These are phyloP conservation scores for Peromyscus aztecus DNA, from an alignment of 2,797 vertebrate species.

Conservation along the genomic window DNA sequence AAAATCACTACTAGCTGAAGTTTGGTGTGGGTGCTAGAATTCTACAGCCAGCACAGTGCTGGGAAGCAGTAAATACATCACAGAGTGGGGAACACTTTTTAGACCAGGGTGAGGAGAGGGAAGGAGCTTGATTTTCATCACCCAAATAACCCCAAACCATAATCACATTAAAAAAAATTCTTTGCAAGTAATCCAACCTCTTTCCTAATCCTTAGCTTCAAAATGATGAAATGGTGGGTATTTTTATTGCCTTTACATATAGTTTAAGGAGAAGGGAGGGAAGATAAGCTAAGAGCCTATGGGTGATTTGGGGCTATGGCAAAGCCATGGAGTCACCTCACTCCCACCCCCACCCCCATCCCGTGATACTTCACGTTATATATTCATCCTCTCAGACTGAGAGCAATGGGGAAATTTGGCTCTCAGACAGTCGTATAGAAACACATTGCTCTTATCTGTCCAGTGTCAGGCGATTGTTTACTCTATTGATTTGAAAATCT, in stretches of 20 bases:
- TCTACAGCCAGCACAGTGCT: neutral
- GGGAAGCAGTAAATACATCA: neutral
- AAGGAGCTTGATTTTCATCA: neutral
- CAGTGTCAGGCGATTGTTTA: slow-evolving; percentile 65
- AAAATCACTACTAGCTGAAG: neutral
- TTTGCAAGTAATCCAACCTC: slow-evolving; percentile 9
- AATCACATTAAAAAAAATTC: neutral
- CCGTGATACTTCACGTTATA: neutral
- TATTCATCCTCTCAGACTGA: slow-evolving; percentile 1
- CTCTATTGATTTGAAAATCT: slow-evolving; percentile 76
- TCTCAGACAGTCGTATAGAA: slow-evolving; percentile 19
- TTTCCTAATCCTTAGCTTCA: slow-evolving; percentile 32
- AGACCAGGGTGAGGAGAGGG: neutral
- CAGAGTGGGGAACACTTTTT: neutral
- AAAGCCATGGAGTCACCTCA: slow-evolving; percentile 32
- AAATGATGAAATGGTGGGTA: slow-evolving; percentile 42
- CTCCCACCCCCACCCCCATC: neutral
- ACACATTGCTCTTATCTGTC: slow-evolving; percentile 70
- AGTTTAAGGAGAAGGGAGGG: slow-evolving; percentile 14
- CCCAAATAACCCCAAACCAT: neutral
- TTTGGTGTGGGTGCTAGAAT: neutral
- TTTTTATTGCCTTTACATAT: slow-evolving; percentile 65
- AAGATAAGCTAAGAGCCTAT: slow-evolving; percentile 20
- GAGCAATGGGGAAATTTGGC: neutral
- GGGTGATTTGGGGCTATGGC: slow-evolving; percentile 51